A percentile compares a stretch with the other conserved stretches of the same genome.
phyloP scores from a whole-genome alignment of 1,140 invertebrate genomes.

The Ladona fulva region DNA sequence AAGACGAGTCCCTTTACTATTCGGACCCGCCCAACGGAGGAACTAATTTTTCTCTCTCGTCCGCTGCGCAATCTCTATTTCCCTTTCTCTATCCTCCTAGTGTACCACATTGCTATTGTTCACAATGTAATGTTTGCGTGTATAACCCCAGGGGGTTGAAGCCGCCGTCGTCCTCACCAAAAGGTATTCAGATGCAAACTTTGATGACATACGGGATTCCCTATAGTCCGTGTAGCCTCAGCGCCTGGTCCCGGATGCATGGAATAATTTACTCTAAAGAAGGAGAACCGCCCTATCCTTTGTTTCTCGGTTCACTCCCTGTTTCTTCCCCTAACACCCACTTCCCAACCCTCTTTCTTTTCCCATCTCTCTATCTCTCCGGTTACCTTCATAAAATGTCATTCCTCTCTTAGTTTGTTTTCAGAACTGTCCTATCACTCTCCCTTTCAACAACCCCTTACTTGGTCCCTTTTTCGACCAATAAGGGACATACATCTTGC shows the following conservation, averaged over 20 bases:
- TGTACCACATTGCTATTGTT: not conserved
- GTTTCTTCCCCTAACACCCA: too few relatives aligned
- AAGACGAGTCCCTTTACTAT: not conserved
- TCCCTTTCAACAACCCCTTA: too few relatives aligned
- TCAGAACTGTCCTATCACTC: too few relatives aligned
- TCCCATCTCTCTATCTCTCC: too few relatives aligned
- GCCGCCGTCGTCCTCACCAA: not conserved
- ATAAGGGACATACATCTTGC: too few relatives aligned
- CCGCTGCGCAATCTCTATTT: too few relatives aligned
- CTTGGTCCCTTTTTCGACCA: too few relatives aligned
- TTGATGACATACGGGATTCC: slow-evolving; percentile 4
- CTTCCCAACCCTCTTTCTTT: too few relatives aligned
- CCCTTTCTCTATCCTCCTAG: not conserved
- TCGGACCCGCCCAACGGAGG: not conserved
- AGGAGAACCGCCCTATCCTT: not conserved
- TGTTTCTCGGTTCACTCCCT: too few relatives aligned
- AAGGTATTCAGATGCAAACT: slow-evolving; percentile 9
- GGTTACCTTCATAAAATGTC: too few relatives aligned
- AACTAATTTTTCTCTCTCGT: not conserved
- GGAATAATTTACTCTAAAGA: not conserved
- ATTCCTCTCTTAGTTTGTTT: too few relatives aligned
- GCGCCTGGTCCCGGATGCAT: not conserved
- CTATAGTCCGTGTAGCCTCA: not conserved
- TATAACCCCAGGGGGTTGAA: not conserved
- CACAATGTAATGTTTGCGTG: not conserved